A percentile compares a stretch with the other conserved stretches of the same genome.
phyloP scores from a whole-genome alignment of 1,140 invertebrate genomes.

The Orchesella cincta region DNA sequence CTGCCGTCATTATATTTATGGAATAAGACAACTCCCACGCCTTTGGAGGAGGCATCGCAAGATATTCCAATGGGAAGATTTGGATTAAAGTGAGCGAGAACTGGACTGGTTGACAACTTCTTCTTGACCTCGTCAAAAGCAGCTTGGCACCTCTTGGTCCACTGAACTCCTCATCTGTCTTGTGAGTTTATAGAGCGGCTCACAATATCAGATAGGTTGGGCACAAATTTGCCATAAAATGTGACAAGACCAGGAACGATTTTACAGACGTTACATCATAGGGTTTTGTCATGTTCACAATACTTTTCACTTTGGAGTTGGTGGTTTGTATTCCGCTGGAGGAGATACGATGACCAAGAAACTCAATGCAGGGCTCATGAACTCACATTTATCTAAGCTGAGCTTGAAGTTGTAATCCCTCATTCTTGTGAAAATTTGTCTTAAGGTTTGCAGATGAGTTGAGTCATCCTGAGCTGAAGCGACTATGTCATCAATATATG shows the following conservation, averaged over 20 bases:
- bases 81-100: slow-evolving; percentile 19
- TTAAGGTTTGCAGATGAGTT: slow-evolving; percentile 48
- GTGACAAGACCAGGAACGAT: slow-evolving; percentile 52
- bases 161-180: slow-evolving; percentile 34
- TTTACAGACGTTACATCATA: slow-evolving; percentile 47
- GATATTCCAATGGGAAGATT: not conserved
- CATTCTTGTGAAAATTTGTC: slow-evolving; percentile 45
- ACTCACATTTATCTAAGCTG: slow-evolving; percentile 54
- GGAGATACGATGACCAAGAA: slow-evolving; percentile 55
- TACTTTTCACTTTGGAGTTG: slow-evolving; percentile 53
- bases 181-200: slow-evolving; percentile 48
- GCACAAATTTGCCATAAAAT: slow-evolving; percentile 55
- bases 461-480: slow-evolving; percentile 37
- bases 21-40: slow-evolving; percentile 51
- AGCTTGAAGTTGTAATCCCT: slow-evolving; percentile 13
- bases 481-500: slow-evolving; percentile 53
- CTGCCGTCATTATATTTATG: slow-evolving; percentile 44
- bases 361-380: slow-evolving; percentile 52
- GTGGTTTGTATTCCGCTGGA: slow-evolving; percentile 54
- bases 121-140: slow-evolving; percentile 8
- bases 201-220: slow-evolving; percentile 49
- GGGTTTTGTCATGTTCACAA: slow-evolving; percentile 49
- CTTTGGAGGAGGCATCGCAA: slow-evolving; percentile 50
- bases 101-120: not conserved
- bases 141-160: not conserved